phyloP scores from a whole-genome alignment of 2,888 invertebrate genomes.

The Macaria notata region DNA sequence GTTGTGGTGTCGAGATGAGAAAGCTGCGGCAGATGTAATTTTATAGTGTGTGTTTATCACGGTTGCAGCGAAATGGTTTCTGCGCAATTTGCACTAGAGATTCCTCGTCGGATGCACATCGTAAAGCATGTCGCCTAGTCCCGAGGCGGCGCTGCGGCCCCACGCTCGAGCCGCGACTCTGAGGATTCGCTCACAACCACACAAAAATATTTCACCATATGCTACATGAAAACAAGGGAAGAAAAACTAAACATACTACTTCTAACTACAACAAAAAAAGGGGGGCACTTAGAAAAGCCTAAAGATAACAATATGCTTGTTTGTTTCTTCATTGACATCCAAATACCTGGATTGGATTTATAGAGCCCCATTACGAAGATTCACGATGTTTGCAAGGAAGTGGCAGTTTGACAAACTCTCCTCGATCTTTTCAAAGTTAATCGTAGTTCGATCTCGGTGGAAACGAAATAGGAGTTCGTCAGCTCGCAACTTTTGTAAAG shows the following conservation, averaged over 20 bases:
- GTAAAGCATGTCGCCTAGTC: slow-evolving; percentile 53
- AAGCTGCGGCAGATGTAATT: slow-evolving; percentile 1
- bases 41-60: slow-evolving; percentile 43
- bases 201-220: slow-evolving; percentile 30
- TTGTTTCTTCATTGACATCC: slow-evolving; percentile 34
- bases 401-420: slow-evolving; percentile 15
- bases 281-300: too few relatives aligned
- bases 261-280: too few relatives aligned
- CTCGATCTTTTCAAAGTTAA: slow-evolving; percentile 1
- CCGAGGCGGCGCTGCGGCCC: slow-evolving; percentile 36
- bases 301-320: slow-evolving; percentile 27
- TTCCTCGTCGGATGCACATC: slow-evolving; percentile 52
- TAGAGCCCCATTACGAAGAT: slow-evolving; percentile 33
- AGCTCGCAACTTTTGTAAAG: too few relatives aligned
- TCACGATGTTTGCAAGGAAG: slow-evolving; percentile 28
- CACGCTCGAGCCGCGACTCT: slow-evolving; percentile 37
- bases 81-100: slow-evolving; percentile 54
- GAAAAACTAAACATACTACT: too few relatives aligned
- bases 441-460: not conserved
- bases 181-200: slow-evolving; percentile 30
- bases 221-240: too few relatives aligned
- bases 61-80: slow-evolving; percentile 50
- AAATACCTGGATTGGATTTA: slow-evolving; percentile 32
- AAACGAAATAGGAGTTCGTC: too few relatives aligned
- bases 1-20: slow-evolving; percentile 5